Evolutionary conservation across 1,140 invertebrate genomes (phyloP).

Genomic region (Drosophila azteca): DNA sequence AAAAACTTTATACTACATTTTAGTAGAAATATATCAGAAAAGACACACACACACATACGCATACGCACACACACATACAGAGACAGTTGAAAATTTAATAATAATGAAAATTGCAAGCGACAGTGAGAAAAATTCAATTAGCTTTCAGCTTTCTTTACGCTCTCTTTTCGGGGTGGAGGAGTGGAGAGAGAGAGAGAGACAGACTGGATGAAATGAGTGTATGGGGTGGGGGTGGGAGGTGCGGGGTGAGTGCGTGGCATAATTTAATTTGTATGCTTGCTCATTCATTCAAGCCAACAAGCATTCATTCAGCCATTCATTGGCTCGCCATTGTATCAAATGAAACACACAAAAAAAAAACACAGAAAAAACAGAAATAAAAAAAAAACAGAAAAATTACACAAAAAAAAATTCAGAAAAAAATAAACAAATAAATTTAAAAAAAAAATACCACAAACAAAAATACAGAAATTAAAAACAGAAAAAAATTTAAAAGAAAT

Average conservation of each 20-base stretch:
- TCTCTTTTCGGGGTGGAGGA: constrained; percentile 18
- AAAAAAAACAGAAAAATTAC: not conserved
- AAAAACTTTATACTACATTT: constrained; percentile 64
- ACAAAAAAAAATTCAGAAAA: not conserved
- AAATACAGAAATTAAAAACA: constrained; percentile 7
- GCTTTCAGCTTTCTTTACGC: constrained; percentile 54
- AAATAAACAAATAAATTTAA: too few species aligned
- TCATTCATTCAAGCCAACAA: constrained; percentile 66
- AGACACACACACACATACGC: constrained; percentile 23
- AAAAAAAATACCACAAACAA: not conserved
- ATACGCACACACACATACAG: constrained; percentile 21
- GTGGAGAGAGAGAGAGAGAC: not conserved
- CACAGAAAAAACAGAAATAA: not conserved
- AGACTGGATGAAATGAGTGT: too few species aligned
- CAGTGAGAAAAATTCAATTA: constrained; percentile 83
- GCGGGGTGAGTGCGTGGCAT: constrained; percentile 44
- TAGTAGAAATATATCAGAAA: constrained; percentile 53
- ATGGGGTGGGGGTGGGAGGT: not conserved
- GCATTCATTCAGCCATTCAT: constrained; percentile 61
- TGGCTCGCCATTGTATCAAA: constrained; percentile 54
- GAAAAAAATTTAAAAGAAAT: too few species aligned
- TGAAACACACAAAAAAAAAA: constrained; percentile 19
- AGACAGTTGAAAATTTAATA: constrained; percentile 68
- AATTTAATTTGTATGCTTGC: constrained; percentile 73
- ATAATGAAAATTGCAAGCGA: constrained; percentile 80